Base-by-base conservation (phyloP, 2,113 vertebrate genomes). In the Chlorodrepanis virens region DNA sequence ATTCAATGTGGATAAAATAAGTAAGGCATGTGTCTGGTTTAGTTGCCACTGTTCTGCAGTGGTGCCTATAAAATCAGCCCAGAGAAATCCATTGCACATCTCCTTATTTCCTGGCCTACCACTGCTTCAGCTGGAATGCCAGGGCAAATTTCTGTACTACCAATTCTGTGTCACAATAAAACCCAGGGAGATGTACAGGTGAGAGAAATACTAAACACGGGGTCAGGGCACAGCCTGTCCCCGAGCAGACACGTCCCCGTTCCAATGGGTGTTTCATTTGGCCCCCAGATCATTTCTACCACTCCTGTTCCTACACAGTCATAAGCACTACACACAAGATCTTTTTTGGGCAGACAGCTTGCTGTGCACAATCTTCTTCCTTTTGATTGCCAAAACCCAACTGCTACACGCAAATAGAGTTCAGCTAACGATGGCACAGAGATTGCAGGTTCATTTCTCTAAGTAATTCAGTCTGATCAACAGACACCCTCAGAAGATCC, bases 391-490 rank as follows among this genome's bases (percentile, higher is more conserved):
- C 95, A 94, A 94, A 92, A 59, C 68, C 35, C 92, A 90, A 81
- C 71, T 47, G 93, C 85, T 90, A 2, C 45, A 94, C 39, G 39
- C 92, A 96, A 92, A 93, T 29, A 75, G 79, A 83, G 90, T 95
- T 77, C 80, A 95, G 86, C 83, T 96, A 95, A 96, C 83, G 88
- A 65, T 57, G 67, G 69, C 15, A 28, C 5, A 5, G 90, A 93
- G 70, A 95, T 74, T 92, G 80, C 92, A 87, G 77, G 64, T 95
- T 95, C 87, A 94, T 95, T 95, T 87, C 80, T 82, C 72, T 75
- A 25, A 93, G 82, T 92, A 94, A 78, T 92, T 94, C 88, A 83
- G 52, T 37, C 76, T 88, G 88, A 80, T 63, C 77, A 70, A 67
- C 84, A 83, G 75, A 47, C 10, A 5, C 71, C 81, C 67, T 33